Evolutionary conservation across 1,140 invertebrate species (phyloP).

Genomic region (Macrocentrus cingulum): DNA sequence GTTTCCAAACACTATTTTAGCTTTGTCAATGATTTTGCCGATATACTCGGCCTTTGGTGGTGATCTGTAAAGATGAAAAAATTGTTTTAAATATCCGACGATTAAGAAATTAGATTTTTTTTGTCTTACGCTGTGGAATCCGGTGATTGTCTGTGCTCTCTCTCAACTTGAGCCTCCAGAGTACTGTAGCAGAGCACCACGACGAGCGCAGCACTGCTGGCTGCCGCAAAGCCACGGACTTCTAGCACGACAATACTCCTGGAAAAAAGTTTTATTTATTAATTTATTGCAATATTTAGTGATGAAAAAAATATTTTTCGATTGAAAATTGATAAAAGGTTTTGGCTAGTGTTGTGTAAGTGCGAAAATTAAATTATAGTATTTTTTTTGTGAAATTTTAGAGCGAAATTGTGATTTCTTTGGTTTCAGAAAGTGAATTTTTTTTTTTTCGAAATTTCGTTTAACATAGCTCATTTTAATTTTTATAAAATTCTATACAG

Average conservation of each 20-base stretch:
- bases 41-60: slow-evolving; percentile 39
- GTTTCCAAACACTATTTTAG: slow-evolving; percentile 35
- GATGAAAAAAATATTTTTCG: background rate
- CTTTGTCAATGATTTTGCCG: slow-evolving; percentile 41
- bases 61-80: slow-evolving; percentile 37
- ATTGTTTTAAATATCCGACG: background rate
- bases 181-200: slow-evolving; percentile 47
- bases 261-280: too few relatives aligned
- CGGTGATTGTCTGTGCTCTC: slow-evolving; percentile 34
- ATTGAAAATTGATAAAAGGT: too few relatives aligned
- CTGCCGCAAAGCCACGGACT: slow-evolving; percentile 50
- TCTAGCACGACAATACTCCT: slow-evolving; percentile 50
- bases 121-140: slow-evolving; percentile 37
- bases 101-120: slow-evolving; percentile 10
- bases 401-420: too few relatives aligned
- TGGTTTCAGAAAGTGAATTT: too few relatives aligned
- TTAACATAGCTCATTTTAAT: too few relatives aligned
- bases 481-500: too few relatives aligned
- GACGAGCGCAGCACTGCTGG: slow-evolving; percentile 53
- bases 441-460: too few relatives aligned
- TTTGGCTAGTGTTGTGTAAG: too few relatives aligned
- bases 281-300: slow-evolving; percentile 18
- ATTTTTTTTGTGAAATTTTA: too few relatives aligned
- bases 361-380: too few relatives aligned
- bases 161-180: slow-evolving; percentile 45